phyloP scores from a whole-genome alignment of 2,797 vertebrate species.

The Coregonus ussuriensis region DNA sequence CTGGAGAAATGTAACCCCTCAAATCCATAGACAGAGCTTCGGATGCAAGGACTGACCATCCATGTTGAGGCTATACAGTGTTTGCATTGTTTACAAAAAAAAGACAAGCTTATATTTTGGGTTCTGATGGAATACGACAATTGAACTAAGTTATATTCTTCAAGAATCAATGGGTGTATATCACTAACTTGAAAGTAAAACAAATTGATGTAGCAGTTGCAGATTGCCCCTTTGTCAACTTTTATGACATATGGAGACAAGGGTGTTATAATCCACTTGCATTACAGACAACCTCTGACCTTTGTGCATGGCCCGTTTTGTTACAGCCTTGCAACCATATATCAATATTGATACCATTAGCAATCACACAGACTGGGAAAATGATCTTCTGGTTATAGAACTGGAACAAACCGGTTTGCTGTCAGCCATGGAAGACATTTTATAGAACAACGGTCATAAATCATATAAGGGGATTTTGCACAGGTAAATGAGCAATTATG shows the following conservation, averaged over 20 bases:
- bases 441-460: background rate
- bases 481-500: background rate
- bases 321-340: constrained; percentile 12
- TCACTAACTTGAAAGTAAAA: too few species aligned
- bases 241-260: background rate
- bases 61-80: too few species aligned
- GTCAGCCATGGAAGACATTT: too few species aligned
- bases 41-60: too few species aligned
- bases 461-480: background rate
- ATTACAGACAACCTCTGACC: background rate
- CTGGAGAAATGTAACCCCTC: too few species aligned
- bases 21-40: too few species aligned
- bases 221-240: background rate
- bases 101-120: too few species aligned
- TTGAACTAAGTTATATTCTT: too few species aligned
- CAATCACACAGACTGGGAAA: constrained; percentile 34
- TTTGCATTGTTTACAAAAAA: too few species aligned
- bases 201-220: too few species aligned
- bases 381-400: constrained; percentile 25
- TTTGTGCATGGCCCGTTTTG: background rate
- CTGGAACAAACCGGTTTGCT: background rate
- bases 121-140: too few species aligned
- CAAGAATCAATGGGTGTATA: too few species aligned
- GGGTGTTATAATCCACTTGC: background rate
- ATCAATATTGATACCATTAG: constrained; percentile 33